A percentile compares a stretch with the other conserved stretches of the same genome.
Evolutionary conservation across 2,113 vertebrate genomes (phyloP).

Genomic region (Mobula birostris): DNA sequence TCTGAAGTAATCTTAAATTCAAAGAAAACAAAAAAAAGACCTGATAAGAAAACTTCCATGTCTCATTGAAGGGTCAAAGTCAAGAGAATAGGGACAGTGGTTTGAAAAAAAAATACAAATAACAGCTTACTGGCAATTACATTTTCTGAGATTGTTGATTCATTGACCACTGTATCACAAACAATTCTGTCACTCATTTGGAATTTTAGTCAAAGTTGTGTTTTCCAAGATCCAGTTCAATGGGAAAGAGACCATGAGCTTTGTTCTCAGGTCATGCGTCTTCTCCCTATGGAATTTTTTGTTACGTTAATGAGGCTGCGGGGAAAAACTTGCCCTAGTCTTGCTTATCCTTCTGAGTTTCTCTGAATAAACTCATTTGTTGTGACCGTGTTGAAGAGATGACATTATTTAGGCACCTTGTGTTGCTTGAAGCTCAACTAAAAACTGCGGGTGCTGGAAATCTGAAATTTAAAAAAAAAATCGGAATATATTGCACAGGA

Average conservation of each 20-base stretch:
- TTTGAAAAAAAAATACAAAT: background rate
- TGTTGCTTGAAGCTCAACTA: background rate
- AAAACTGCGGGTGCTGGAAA: too few relatives aligned
- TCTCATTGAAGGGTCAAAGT: background rate
- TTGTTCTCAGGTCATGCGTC: background rate
- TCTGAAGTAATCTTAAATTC: background rate
- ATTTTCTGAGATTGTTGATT: background rate
- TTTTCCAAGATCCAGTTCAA: background rate
- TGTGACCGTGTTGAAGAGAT: background rate
- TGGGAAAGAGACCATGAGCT: background rate
- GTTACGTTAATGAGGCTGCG: background rate
- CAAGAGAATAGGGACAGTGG: background rate
- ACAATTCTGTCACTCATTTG: background rate
- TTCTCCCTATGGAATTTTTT: background rate
- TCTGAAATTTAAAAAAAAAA: too few relatives aligned
- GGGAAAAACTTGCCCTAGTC: background rate
- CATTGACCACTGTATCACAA: background rate
- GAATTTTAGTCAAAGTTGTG: background rate
- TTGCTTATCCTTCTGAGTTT: too few relatives aligned
- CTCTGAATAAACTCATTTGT: background rate
- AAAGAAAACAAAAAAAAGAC: background rate
- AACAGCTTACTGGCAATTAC: background rate
- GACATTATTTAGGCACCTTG: background rate
- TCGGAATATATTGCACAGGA: too few relatives aligned
- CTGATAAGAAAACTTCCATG: background rate